Percentiles rank a stretch among this genome's conserved stretches.
These are phyloP conservation scores for Mirounga angustirostris DNA, from an alignment of 2,113 vertebrate species.

Conservation along the genomic window DNA sequence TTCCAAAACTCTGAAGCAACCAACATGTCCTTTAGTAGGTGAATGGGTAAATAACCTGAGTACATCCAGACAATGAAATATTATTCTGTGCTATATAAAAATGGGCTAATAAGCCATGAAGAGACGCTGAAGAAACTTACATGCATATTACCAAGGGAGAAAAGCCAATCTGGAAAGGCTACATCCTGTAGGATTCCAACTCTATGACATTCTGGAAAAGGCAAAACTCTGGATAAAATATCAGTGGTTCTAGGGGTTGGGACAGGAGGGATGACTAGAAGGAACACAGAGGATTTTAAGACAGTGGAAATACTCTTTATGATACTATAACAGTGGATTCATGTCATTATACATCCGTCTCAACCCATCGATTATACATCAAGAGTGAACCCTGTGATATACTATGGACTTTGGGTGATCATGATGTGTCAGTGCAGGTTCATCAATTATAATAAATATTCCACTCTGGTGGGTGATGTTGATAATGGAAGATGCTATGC, in stretches of 20 bases:
- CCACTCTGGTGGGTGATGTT: background rate
- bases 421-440: rapidly evolving
- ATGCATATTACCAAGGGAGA: background rate
- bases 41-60: no score
- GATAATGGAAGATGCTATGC: no score
- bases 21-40: background rate
- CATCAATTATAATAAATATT: rapidly evolving
- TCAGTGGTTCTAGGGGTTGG: no score
- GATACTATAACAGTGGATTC: background rate
- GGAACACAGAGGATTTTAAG: background rate
- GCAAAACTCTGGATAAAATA: background rate
- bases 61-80: background rate
- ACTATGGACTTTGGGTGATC: rapidly evolving
- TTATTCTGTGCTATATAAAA: no score
- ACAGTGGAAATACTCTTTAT: background rate
- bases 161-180: background rate
- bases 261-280: rapidly evolving
- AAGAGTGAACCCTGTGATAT: rapidly evolving
- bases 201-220: background rate
- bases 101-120: background rate
- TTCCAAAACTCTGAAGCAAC: background rate
- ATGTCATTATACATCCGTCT: background rate
- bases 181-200: rapidly evolving
- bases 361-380: background rate
- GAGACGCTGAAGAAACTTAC: background rate